Percentiles rank a stretch among this genome's conserved stretches.
Conservation (phyloP, 2,113 vertebrate genomes). For the Catharus bicknelli region DNA sequence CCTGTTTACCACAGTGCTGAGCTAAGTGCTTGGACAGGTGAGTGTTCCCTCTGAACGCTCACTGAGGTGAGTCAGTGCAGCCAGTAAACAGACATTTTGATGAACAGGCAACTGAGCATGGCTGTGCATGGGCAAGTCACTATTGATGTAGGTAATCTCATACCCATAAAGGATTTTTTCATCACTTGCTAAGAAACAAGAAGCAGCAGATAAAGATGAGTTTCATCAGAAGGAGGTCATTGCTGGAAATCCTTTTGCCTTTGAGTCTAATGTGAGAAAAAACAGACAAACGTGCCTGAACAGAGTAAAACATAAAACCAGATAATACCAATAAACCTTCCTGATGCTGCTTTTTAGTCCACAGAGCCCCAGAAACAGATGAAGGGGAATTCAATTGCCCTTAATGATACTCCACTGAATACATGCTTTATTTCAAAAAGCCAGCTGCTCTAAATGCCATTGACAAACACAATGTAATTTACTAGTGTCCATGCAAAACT, state of each 20-base stretch:
- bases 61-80: neutral
- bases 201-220: neutral
- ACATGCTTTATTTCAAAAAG: constrained; percentile 25
- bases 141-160: constrained; percentile 16
- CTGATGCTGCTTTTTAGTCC: constrained; percentile 20
- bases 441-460: neutral
- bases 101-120: neutral
- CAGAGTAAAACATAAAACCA: neutral
- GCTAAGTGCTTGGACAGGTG: neutral
- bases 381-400: constrained; percentile 46
- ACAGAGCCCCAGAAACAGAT: constrained; percentile 13
- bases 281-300: neutral
- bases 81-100: neutral
- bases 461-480: neutral
- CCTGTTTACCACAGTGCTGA: neutral
- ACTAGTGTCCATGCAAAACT: neutral
- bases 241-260: constrained; percentile 30
- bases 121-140: neutral
- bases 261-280: neutral
- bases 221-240: constrained; percentile 4
- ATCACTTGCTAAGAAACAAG: neutral
- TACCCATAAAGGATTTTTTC: neutral
- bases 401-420: constrained; percentile 22
- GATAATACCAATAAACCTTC: constrained; percentile 31
- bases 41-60: neutral